Evolutionary conservation across 1,140 invertebrate genomes (phyloP), one percentile per base, ranked within the genome.

Genomic region (Hirudo medicinalis): DNA sequence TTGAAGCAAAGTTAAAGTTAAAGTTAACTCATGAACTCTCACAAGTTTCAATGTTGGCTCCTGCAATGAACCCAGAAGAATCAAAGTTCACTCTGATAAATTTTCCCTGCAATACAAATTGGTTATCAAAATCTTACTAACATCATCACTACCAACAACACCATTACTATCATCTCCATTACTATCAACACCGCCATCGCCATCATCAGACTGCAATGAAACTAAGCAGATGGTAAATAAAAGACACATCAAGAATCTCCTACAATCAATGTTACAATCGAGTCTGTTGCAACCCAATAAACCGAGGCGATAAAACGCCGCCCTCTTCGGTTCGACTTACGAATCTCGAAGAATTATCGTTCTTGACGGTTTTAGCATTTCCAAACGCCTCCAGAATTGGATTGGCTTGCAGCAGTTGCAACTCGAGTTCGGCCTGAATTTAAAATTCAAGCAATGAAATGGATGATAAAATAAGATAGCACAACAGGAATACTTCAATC

Each of bases 51-150:
- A 99, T 99, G 80, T 98, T 98, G 75, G 96, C 96, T 75, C 96
- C 96, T 74, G 94, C 94, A 76, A 99, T 99, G 81, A 92, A 98
- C 60, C 96, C 96, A 55, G 92, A 96, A 66, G 93, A 91, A 85
- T 99, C 96, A 84, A 99, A 99, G 83, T 99, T 99, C 82, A 99
- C 98, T 78, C 96, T 87, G 79, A 99, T 99, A 80, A 99, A 99
- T 89, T 99, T 99, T 78, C 96, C 96, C 69, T 70, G 69, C 25
- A 53, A 70, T 2, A 70, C n/a, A 71, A 49, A 49, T 15, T 49
- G 43, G 11, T 17, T 49, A 49, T 15, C 15, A 49, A 13, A 49
- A 49, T 17, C 43, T 17, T 15, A 49, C 43, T 49, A 13, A 49
- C 43, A 36, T 36, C 32, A 36, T 36, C 32, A 36, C 32, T 36